Base-by-base conservation (phyloP, 1,140 invertebrate species). In the Brachionus sp. region DNA sequence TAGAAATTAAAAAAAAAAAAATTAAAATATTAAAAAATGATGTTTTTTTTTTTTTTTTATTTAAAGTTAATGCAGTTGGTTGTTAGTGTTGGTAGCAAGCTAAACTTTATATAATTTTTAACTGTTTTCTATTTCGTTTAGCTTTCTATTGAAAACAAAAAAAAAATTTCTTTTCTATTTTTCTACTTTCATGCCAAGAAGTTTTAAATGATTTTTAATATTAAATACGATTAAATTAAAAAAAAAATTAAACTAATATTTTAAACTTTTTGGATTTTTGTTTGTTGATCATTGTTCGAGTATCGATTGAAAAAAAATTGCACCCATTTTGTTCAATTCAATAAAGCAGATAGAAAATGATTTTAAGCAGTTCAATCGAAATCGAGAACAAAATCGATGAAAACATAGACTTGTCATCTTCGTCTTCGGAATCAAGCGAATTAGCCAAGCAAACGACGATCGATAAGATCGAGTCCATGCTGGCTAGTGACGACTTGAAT, bases 201-300 rank as follows among this genome's bases (percentile, higher is more conserved):
- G 25, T 66, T 33, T 66, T 66, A 37, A 66, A 66, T 33, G 33
- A 5, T 70, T 19, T 19, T 37, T 39, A 70, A 19, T 19, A 70
- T 70, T 70, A 33, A 64, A 29, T 39, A 39, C 10, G 13, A 70
- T 57, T 57, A 57, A 57, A 1, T n/a, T n/a, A n/a, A 29, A 29
- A 29, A 29, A 23, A 19, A 23, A 39, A 70, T 19, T 19, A 70
- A 37, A 6, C 10, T 37, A 70, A 39, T 70, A 42, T 39, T 37
- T 39, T 70, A n/a, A n/a, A n/a, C 33, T 33, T 39, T 70, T 70
- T 70, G 33, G 66, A 70, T 70, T 37, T 70, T 70, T 37, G 29
- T 70, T 70, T 37, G 12, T 70, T 70, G 66, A 70, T 70, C 66
- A 70, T 70, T 70, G 66, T 70, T 70, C 66, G 66, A 70, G 66